Evolutionary conservation across 1,140 invertebrate species (phyloP).

Genomic region (Lordiphosa mommai): DNA sequence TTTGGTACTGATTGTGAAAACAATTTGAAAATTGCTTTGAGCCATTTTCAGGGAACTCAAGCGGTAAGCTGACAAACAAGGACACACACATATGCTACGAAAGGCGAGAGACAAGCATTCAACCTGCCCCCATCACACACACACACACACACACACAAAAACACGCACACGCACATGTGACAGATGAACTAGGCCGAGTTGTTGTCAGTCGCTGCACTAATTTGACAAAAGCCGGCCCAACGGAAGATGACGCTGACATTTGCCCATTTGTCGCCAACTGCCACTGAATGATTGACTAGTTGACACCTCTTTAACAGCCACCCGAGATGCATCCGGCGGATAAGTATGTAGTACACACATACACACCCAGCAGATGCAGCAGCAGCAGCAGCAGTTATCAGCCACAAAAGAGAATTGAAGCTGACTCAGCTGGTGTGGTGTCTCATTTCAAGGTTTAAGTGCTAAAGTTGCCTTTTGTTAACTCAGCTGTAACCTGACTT

Average conservation of each 20-base stretch:
- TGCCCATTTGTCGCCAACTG: conserved; percentile 13
- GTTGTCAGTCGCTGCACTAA: conserved; percentile 29
- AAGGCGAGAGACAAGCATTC: too few species aligned
- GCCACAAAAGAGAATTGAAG: too few species aligned
- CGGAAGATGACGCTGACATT: background rate
- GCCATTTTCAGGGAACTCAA: conserved; percentile 56
- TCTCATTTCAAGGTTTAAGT: too few species aligned
- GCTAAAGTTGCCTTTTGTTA: too few species aligned
- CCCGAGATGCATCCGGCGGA: background rate
- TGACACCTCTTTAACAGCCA: conserved; percentile 15
- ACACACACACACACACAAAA: conserved; percentile 1
- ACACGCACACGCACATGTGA: conserved; percentile 4
- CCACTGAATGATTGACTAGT: conserved; percentile 24
- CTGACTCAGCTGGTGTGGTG: too few species aligned
- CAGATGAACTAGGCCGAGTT: conserved; percentile 21
- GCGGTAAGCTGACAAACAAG: conserved; percentile 54
- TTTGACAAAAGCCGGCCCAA: conserved; percentile 33
- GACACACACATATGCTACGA: conserved; percentile 19
- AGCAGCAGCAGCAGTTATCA: too few species aligned
- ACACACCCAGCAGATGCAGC: too few species aligned
- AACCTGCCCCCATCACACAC: conserved; percentile 1
- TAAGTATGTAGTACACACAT: too few species aligned
- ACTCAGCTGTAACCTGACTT: too few species aligned
- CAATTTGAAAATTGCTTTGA: conserved; percentile 74
- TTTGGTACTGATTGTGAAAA: conserved; percentile 55